These are phyloP conservation scores for Suricata suricatta DNA, from an alignment of 2,113 vertebrate species.

Conservation along the genomic window DNA sequence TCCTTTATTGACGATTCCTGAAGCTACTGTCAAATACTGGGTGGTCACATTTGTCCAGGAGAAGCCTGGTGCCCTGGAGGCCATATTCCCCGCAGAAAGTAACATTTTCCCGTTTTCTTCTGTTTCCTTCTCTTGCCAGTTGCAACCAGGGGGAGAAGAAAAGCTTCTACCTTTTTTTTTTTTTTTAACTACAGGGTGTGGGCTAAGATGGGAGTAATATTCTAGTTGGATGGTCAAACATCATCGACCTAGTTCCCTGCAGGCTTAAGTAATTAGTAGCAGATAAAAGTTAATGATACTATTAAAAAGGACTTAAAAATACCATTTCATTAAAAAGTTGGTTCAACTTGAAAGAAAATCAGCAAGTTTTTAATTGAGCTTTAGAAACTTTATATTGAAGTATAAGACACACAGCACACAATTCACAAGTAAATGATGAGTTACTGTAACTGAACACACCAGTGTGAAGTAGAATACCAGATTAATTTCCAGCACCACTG, in stretches of 20 bases:
- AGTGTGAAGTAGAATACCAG: not conserved
- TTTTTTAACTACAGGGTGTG: not conserved
- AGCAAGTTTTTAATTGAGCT: not conserved
- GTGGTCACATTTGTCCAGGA: not conserved
- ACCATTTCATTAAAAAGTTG: not conserved
- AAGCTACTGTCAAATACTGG: not conserved
- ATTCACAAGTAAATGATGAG: not conserved
- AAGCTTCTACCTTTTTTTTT: not conserved
- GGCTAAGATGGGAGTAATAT: not conserved
- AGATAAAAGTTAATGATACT: conserved; percentile 13
- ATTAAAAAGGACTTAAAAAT: not conserved
- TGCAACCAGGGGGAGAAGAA: conserved; percentile 4
- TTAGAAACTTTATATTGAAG: not conserved
- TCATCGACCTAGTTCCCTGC: not conserved
- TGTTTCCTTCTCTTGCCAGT: not conserved
- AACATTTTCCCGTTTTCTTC: not conserved
- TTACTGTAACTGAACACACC: not conserved
- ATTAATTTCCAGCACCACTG: not conserved
- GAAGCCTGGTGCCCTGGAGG: not conserved
- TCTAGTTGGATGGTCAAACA: not conserved
- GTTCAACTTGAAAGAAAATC: not conserved
- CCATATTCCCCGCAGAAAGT: not conserved
- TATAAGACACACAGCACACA: not conserved
- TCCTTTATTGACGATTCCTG: not conserved
- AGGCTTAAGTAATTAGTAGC: not conserved